These are phyloP conservation scores for Lasioglossum zephyrum DNA, from an alignment of 2,888 invertebrate species.

Conservation along the genomic window DNA sequence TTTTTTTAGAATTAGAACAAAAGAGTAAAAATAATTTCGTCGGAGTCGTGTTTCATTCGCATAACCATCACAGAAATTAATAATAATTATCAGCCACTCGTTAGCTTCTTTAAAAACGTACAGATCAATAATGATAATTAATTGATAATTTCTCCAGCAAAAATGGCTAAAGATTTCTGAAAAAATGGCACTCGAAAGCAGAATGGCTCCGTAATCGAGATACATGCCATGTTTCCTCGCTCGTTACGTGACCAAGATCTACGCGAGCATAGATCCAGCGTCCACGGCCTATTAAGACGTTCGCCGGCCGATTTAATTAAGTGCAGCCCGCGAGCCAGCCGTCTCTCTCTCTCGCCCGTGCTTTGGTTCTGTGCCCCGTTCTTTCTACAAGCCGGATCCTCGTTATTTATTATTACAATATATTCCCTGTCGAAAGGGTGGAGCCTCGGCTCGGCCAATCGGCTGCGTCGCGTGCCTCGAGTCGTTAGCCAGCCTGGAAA, in stretches of 20 bases:
- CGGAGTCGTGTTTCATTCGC: no score
- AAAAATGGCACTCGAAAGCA: neutral
- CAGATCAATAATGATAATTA: no score
- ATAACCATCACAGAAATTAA: no score
- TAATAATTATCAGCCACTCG: no score
- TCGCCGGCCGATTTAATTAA: conserved; percentile 73
- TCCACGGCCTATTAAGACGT: conserved; percentile 73
- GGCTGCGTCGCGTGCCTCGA: conserved; percentile 78
- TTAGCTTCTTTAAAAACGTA: no score
- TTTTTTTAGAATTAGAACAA: neutral
- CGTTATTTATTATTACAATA: conserved; percentile 81
- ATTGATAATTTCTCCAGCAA: neutral
- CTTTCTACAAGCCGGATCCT: conserved; percentile 63
- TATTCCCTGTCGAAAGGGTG: conserved; percentile 78
- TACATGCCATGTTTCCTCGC: neutral
- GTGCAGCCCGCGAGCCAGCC: conserved; percentile 38
- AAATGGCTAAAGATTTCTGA: neutral
- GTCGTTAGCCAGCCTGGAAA: conserved; percentile 80
- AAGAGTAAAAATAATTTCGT: no score
- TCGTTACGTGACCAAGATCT: conserved; percentile 34
- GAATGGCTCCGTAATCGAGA: neutral
- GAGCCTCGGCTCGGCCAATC: conserved; percentile 79
- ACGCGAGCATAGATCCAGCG: conserved; percentile 31
- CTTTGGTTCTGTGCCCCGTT: neutral
- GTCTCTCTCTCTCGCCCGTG: conserved; percentile 1